Base-by-base conservation (phyloP, 2,888 invertebrate species). In the Eumacrocentrus americanus region DNA sequence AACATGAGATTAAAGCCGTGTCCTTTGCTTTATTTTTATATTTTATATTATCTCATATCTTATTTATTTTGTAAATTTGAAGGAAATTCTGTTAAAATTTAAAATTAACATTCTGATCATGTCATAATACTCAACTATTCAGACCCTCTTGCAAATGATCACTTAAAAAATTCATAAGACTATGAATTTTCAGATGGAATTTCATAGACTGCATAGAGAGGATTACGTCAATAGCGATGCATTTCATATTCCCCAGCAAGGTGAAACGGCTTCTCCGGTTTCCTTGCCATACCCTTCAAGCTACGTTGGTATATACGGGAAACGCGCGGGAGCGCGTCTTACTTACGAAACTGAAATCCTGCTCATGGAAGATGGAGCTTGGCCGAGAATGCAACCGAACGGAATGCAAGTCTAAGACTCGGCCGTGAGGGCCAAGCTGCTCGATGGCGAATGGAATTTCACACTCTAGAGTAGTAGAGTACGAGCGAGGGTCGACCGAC, bases 341-440 rank as follows among this genome's bases (percentile, higher is more conserved):
- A 67, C 67, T 63, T 63, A 63, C 56, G 58, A 61, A 66, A 67
- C 63, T 63, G 64, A 58, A 66, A 67, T 66, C 64, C 59, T 58
- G 51, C 42, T 38, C 46, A 42, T 37, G 29, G 42, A 48, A 50
- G 29, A 42, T 42, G 52, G 44, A 50, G 58, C 47, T 53, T 9
- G 47, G 47, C 58, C 57, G 51, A 60, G 65, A 66, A 67, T 66
- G 61, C 61, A 51, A 61, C 20, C 58, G 60, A 38, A 56, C 59
- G 66, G 64, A 64, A 66, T 67, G 55, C 52, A 54, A 63, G 47
- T 61, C 64, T 64, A 62, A 66, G 66, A 64, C 66, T 63, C 53
- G 47, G n/a, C n/a, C n/a, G 46, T 42, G 54, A n/a, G 12, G 40
- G 14, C 56, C 42, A 52, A 38, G 62, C 55, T 52, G 52, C n/a